Evolutionary conservation across 1,140 invertebrate species (phyloP), one percentile per base, ranked within the genome.

Genomic region (Drosophila arawakana): DNA sequence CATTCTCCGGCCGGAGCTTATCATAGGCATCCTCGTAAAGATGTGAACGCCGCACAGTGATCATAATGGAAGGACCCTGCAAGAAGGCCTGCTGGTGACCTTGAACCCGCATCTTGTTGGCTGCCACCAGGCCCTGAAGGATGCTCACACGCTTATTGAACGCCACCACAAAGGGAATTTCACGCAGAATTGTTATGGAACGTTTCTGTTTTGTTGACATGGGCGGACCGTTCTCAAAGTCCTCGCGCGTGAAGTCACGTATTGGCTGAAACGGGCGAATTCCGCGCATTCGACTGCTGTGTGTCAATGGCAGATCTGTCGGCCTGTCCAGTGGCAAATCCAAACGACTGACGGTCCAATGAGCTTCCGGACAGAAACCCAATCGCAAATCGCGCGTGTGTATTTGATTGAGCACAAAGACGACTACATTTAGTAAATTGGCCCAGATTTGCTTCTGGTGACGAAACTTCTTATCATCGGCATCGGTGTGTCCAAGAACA

Each of bases 11-110:
- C 5, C 97, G 97, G 0, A 99, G 93, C 92, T 98, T 98, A 34
- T 98, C 97, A 93, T 98, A 99, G 0, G 98, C 97, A 93, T 99
- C 98, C 93, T 99, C 98, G 92, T 99, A 99, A 0, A 99, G 94
- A 93, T 98, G 98, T 81, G 97, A 97, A 61, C 98, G 94, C 54
- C 98, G 93, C 2, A 99, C 96, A 13, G 95, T 95, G 2, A 99
- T 94, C 76, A 95, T 94, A 61, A 98, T 97, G 21, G 94, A 94
- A 0, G 96, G 95, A 0, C 96, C 96, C 69, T 95, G 95, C 74
- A 96, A 93, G 86, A 97, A 97, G 65, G 96, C 95, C 1, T 94
- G 93, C 30, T 95, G 84, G 62, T 96, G 95, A 9, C 95, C 95
- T 91, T 97, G 96, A 78, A 91, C 86, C 11, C 93, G 93, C 66